Percentiles rank a stretch among this genome's conserved stretches.
phyloP scores from a whole-genome alignment of 2,113 vertebrate genomes.

The Sciurus niger region DNA sequence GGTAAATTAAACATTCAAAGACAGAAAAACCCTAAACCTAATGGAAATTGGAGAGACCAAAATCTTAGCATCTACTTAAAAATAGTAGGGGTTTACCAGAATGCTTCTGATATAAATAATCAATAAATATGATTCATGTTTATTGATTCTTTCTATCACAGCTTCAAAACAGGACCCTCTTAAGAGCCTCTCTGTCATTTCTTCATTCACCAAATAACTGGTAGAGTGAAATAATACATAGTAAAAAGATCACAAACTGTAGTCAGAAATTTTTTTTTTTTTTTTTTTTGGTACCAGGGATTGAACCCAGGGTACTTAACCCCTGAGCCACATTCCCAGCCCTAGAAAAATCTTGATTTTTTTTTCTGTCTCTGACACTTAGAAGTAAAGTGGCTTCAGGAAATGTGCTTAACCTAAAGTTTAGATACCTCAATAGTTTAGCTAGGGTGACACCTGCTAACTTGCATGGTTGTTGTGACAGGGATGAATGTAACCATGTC shows the following conservation, averaged over 20 bases:
- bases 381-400: background rate
- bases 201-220: background rate
- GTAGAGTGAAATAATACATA: background rate
- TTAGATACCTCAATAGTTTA: background rate
- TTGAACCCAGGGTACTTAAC: no score
- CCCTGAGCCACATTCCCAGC: no score
- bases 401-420: background rate
- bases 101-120: background rate
- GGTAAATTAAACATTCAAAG: conserved; percentile 14
- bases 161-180: background rate
- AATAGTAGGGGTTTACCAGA: background rate
- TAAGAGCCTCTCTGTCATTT: background rate
- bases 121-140: background rate
- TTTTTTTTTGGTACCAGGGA: no score
- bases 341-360: background rate
- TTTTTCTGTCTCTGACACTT: background rate
- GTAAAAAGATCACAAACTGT: conserved; percentile 47
- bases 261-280: background rate
- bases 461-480: background rate
- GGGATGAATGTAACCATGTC: background rate
- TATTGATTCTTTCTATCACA: no score
- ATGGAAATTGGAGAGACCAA: conserved; percentile 27
- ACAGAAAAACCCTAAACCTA: conserved; percentile 18
- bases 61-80: conserved; percentile 37
- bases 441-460: background rate